A percentile compares a stretch with the other conserved stretches of the same genome.
These are phyloP conservation scores for Brachyrhaphis roseni DNA, from an alignment of 2,797 vertebrate genomes.

Conservation along the genomic window DNA sequence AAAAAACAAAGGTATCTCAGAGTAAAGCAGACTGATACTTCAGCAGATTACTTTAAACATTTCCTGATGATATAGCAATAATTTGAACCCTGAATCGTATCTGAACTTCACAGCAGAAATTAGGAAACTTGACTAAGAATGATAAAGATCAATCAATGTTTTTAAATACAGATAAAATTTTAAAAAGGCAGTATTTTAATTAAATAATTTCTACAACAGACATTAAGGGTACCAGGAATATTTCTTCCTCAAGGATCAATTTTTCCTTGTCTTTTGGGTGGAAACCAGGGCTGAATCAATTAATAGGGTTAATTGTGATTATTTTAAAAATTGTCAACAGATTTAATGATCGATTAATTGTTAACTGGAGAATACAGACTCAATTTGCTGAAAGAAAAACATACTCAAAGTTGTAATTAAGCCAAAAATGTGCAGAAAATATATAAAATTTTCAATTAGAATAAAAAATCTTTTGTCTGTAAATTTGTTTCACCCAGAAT, in stretches of 20 bases:
- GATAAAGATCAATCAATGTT: too few relatives aligned
- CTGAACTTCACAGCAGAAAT: background rate
- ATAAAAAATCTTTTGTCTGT: background rate
- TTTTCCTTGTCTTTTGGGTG: too few relatives aligned
- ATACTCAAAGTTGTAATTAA: background rate
- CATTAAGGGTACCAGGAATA: too few relatives aligned
- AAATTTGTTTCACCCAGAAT: background rate
- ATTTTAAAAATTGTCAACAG: background rate
- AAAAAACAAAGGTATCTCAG: background rate
- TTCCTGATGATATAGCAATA: background rate
- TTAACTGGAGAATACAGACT: background rate
- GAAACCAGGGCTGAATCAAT: background rate
- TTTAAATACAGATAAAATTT: too few relatives aligned
- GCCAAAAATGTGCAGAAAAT: background rate
- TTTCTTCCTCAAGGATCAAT: too few relatives aligned
- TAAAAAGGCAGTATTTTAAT: too few relatives aligned
- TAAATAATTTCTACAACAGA: too few relatives aligned
- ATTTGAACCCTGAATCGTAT: background rate
- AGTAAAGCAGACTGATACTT: background rate
- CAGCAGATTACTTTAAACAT: background rate
- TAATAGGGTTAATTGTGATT: background rate
- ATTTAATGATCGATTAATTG: background rate
- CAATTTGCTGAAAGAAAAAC: background rate
- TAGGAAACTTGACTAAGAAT: background rate
- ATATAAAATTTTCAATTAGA: background rate